Conservation (phyloP, 2,797 vertebrate species). For the Periparus ater region DNA sequence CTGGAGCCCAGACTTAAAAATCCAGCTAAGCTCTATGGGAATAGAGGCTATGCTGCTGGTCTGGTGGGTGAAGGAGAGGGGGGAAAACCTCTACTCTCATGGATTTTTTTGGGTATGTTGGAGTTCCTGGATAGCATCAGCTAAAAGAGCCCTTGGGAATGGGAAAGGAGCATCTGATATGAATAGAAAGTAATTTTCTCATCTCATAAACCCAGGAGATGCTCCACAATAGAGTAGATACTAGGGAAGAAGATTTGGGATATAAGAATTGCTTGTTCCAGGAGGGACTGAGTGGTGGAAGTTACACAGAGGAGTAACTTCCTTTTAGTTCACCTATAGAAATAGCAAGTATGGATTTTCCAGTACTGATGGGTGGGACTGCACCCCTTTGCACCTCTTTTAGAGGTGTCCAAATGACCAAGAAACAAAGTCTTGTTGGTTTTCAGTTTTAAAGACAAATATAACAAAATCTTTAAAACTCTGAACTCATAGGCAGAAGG, state of each 20-base stretch:
- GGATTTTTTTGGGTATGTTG: neutral
- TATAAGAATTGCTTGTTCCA: neutral
- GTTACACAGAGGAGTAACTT: neutral
- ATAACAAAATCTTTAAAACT: neutral
- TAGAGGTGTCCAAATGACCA: neutral
- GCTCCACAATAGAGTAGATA: neutral
- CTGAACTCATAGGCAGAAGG: neutral
- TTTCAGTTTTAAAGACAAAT: neutral
- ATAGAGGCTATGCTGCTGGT: neutral
- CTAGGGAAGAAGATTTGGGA: neutral
- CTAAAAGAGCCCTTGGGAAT: neutral
- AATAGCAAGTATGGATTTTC: neutral
- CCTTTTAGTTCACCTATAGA: neutral
- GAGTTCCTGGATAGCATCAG: neutral
- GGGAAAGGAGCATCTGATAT: neutral
- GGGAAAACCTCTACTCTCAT: neutral
- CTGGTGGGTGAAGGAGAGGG: neutral
- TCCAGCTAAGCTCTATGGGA: neutral
- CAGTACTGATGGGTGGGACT: neutral
- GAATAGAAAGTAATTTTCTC: neutral
- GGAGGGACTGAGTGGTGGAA: neutral
- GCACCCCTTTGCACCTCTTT: neutral
- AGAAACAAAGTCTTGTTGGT: accelerated
- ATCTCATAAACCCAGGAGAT: neutral
- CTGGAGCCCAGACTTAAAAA: neutral